These are phyloP conservation scores for Drosophila lini DNA, from an alignment of 1,140 invertebrate species.

Conservation along the genomic window DNA sequence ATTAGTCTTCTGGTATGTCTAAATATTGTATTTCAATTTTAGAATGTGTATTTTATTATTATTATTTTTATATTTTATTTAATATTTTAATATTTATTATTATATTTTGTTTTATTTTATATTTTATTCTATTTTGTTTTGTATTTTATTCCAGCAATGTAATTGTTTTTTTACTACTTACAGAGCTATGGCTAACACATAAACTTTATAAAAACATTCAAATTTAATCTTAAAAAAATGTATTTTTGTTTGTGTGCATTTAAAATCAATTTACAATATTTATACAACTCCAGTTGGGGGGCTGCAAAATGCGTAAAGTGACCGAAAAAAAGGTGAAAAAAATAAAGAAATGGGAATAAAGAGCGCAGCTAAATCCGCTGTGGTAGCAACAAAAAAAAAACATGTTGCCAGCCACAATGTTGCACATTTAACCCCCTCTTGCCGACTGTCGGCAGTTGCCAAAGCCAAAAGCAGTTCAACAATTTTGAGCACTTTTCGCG, in stretches of 20 bases:
- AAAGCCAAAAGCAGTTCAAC: conserved; percentile 68
- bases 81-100: too few relatives aligned
- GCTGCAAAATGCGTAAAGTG: conserved; percentile 46
- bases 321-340: conserved; percentile 12
- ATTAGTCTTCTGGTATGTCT: too few relatives aligned
- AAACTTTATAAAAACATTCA: too few relatives aligned
- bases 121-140: neutral
- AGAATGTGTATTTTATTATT: too few relatives aligned
- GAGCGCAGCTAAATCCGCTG: conserved; percentile 17
- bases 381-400: conserved; percentile 27
- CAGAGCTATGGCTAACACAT: too few relatives aligned
- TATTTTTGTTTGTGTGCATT: conserved; percentile 12
- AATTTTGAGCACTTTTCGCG: conserved; percentile 73
- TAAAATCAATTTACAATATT: conserved; percentile 73
- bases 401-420: conserved; percentile 55
- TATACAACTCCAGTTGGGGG: conserved; percentile 39
- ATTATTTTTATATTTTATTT: too few relatives aligned
- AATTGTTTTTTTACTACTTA: too few relatives aligned
- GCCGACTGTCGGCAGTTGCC: conserved; percentile 51
- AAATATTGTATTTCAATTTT: neutral
- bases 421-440: conserved; percentile 45
- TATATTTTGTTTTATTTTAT: too few relatives aligned
- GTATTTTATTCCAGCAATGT: too few relatives aligned
- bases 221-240: too few relatives aligned
- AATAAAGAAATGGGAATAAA: neutral